Percentiles rank a stretch among this genome's conserved stretches.
phyloP scores from a whole-genome alignment of 2,797 vertebrate species.

The Arremon aurantiirostris region DNA sequence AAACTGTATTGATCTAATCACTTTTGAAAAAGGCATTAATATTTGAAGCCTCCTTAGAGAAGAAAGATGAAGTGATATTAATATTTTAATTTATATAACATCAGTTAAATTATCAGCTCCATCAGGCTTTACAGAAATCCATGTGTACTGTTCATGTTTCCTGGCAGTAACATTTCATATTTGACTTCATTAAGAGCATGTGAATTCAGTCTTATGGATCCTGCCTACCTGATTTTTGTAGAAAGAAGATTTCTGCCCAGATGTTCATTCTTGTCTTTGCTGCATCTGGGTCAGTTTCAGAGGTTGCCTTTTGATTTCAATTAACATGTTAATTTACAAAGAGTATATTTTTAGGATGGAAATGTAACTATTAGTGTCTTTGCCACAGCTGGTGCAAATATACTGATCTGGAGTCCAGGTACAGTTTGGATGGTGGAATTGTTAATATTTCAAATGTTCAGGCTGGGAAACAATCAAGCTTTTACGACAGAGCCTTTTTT shows the following conservation, averaged over 20 bases:
- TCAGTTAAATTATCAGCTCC: background rate
- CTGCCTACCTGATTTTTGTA: background rate
- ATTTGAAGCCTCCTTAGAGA: background rate
- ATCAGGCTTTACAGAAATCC: background rate
- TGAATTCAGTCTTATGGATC: background rate
- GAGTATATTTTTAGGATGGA: background rate
- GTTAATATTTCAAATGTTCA: background rate
- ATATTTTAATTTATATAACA: background rate
- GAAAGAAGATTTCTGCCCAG: background rate
- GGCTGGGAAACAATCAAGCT: background rate
- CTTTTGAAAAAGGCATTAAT: background rate
- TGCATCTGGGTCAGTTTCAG: background rate
- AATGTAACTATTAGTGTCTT: background rate
- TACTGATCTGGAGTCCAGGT: background rate
- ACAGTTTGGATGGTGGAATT: background rate
- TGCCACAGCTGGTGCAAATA: background rate
- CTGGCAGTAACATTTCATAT: background rate
- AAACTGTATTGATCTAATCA: background rate
- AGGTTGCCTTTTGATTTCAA: background rate
- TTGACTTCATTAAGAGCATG: background rate
- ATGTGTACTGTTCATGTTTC: background rate
- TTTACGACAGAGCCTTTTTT: background rate
- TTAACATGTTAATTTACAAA: background rate
- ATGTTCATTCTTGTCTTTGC: background rate
- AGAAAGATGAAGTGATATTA: background rate